Evolutionary conservation across 2,113 vertebrate species (phyloP), one percentile per base, ranked within the genome.

Genomic region (Anolis carolinensis): DNA sequence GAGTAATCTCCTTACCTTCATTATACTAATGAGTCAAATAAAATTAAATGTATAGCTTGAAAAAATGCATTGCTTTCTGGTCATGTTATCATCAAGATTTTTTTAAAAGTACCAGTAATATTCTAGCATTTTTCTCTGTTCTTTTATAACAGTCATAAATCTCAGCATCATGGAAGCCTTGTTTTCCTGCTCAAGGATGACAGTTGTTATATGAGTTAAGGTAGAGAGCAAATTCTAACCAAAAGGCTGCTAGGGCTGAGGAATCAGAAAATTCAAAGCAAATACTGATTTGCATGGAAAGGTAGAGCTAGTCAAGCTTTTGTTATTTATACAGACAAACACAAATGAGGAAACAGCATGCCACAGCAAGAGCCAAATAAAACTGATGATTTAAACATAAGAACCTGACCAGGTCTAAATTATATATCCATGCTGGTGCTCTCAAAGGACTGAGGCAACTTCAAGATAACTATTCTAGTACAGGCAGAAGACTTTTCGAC

Each of bases 21-120:
- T 86, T 5, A 21, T 92, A 82, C 85, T 84, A 83, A 87, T 77
- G 76, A 91, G 48, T 9, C 85, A n/a, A 62, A 86, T 1, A 25
- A 81, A 34, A 18, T 1, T 1, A 1, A 16, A 16, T 34, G 7
- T 79, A 85, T 82, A 84, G 74, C 83, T 84, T 68, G 68, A 30
- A 27, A 82, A 62, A 71, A 3, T 65, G 14, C 32, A 81, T 87
- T 84, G 10, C 6, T 50, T 89, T 91, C 79, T 52, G 32, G 6
- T 86, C 62, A 83, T 75, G 2, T 18, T 78, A 78, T 34, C 71
- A 87, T 4, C 4, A 70, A 36, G 7, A 83, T 30, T 30, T 67
- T 67, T 67, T 78, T 67, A 30, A 30, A 68, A 65, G 5, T 23
- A 2, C 14, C 14, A 65, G 65, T 81, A 13, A 4, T 68, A 25